Evolutionary conservation across 2,888 invertebrate species (phyloP).

Genomic region (Steinernema hermaphroditum): DNA sequence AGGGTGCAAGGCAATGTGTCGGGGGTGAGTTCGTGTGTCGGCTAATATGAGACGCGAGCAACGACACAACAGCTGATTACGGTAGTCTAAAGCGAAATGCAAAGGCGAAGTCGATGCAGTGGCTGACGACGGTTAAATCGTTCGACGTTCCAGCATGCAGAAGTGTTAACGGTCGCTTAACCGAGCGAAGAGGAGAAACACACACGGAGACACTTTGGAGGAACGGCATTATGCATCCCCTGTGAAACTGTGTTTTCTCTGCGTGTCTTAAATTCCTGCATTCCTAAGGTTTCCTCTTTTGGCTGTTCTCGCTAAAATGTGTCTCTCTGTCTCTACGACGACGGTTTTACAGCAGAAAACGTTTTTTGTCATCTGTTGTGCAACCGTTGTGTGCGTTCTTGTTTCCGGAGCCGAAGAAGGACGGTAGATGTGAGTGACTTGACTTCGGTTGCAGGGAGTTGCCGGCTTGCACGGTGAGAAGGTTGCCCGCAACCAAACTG

Average conservation of each 20-base stretch:
- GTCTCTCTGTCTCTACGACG: constrained; percentile 4
- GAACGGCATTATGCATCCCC: too few species aligned
- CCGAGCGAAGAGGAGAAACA: background rate
- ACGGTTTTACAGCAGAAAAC: constrained; percentile 29
- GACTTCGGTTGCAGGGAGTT: constrained; percentile 2
- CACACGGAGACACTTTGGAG: too few species aligned
- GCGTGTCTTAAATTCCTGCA: background rate
- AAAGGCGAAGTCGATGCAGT: background rate
- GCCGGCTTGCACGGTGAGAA: constrained; percentile 13
- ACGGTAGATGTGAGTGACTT: constrained; percentile 3
- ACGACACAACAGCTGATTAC: constrained; percentile 26
- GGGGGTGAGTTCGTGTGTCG: constrained; percentile 1
- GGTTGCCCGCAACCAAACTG: constrained; percentile 5
- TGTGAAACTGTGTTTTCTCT: too few species aligned
- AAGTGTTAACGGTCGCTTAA: constrained; percentile 15
- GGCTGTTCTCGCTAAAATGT: background rate
- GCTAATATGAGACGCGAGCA: constrained; percentile 2
- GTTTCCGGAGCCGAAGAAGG: constrained; percentile 21
- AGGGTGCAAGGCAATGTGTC: constrained; percentile 18
- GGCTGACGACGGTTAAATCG: background rate
- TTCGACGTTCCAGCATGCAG: constrained; percentile 3
- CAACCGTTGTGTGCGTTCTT: constrained; percentile 25
- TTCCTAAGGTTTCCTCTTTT: background rate
- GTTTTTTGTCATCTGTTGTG: constrained; percentile 24
- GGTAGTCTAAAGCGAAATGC: constrained; percentile 17